Conservation (phyloP, 1,140 invertebrate species). For the Cyclina sinensis region DNA sequence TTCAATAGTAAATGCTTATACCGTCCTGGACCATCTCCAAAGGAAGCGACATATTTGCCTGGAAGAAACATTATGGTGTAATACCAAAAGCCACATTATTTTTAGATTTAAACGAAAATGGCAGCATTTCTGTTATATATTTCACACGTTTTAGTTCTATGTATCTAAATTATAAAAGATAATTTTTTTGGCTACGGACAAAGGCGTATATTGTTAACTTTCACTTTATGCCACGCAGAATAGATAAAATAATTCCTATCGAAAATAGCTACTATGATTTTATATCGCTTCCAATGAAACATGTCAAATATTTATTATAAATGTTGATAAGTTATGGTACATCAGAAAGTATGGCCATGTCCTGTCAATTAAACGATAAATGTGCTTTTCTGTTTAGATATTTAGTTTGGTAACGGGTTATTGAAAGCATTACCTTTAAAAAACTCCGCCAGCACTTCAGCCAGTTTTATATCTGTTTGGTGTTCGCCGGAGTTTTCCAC, state of each 20-base stretch:
- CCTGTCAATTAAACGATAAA: neutral
- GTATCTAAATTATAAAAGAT: too few species aligned
- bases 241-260: neutral
- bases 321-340: neutral
- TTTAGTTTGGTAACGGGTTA: neutral
- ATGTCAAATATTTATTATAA: neutral
- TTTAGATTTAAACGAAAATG: too few species aligned
- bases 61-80: neutral
- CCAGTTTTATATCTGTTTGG: conserved; percentile 35
- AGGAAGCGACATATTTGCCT: too few species aligned
- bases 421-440: conserved; percentile 50
- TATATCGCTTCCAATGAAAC: too few species aligned
- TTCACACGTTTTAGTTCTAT: neutral
- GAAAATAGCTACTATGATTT: neutral
- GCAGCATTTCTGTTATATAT: too few species aligned
- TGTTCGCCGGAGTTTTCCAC: conserved; percentile 51
- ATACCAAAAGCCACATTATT: too few species aligned
- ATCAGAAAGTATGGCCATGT: neutral
- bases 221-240: neutral
- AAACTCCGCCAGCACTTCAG: conserved; percentile 18
- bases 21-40: too few species aligned
- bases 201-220: neutral
- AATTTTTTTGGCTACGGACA: too few species aligned
- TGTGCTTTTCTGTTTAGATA: neutral
- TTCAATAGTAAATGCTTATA: too few species aligned